Evolutionary conservation across 2,888 invertebrate species (phyloP).

Genomic region (Apamea epomidion): DNA sequence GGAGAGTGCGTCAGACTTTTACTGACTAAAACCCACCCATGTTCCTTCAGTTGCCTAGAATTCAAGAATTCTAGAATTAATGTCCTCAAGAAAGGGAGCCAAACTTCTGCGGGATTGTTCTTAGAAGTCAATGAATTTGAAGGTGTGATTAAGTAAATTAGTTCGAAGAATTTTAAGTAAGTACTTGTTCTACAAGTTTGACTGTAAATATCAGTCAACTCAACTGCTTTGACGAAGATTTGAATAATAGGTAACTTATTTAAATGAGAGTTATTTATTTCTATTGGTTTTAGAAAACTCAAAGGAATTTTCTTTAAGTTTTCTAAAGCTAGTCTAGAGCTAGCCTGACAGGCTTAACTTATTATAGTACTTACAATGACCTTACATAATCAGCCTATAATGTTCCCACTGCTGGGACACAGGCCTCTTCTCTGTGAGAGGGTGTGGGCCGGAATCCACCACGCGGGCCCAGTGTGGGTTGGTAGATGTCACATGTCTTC

Average conservation of each 20-base stretch:
- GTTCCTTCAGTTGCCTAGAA: too few species aligned
- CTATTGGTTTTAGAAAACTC: background rate
- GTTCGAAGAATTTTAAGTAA: background rate
- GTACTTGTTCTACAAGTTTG: background rate
- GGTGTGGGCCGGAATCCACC: too few species aligned
- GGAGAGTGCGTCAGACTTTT: too few species aligned
- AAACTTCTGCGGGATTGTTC: background rate
- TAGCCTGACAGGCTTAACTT: background rate
- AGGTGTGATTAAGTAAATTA: constrained; percentile 21
- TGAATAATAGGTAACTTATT: constrained; percentile 16
- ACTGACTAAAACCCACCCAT: too few species aligned
- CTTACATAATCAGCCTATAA: too few species aligned
- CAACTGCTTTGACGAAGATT: constrained; percentile 23
- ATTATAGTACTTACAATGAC: background rate
- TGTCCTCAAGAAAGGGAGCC: background rate
- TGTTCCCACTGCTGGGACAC: too few species aligned
- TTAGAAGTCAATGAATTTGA: constrained; percentile 1
- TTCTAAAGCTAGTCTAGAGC: background rate
- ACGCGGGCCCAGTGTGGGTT: too few species aligned
- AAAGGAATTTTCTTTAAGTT: background rate
- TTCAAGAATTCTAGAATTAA: background rate
- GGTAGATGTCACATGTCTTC: too few species aligned
- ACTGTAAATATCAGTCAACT: constrained; percentile 12
- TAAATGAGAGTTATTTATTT: background rate
- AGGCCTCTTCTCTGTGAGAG: too few species aligned